Evolutionary conservation across 1,140 invertebrate species (phyloP), one percentile per base, ranked within the genome.

Genomic region (Hermatobates lingyangjiaoensis): DNA sequence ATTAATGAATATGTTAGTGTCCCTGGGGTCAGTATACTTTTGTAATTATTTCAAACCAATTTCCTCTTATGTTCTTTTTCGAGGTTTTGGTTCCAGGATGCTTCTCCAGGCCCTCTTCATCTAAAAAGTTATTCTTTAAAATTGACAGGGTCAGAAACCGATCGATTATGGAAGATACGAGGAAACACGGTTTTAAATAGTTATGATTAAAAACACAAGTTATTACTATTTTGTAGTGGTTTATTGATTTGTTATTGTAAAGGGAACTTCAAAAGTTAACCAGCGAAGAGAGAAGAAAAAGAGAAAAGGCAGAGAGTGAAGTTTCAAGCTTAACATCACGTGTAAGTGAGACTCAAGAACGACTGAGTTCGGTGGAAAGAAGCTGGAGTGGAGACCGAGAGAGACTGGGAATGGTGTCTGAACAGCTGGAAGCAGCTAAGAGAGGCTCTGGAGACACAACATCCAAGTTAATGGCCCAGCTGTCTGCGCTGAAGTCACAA

Each of bases 401-500:
- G 4, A 76, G 83, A 54, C 58, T 87, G 1, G 76, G 80, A 61
- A 71, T 74, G 12, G 69, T 76, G 0, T 74, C 74, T 61, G 68
- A 75, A 14, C 74, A 77, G 58, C 58, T 85, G 20, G 76, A 77
- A 51, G 65, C 70, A 54, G 68, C 69, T 3, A 74, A 79, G 57
- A 73, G 70, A 58, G 71, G 77, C 62, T 75, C 78, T 1, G 73
- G 77, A 1, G 71, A 75, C 12, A 60, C 79, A 53, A 57, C 86
- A 7, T 60, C 77, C 21, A 72, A 80, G 21, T 65, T 87, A 20
- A 80, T 84, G 60, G 68, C 77, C 23, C 80, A 87, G 65, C 75
- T 87, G 66, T 68, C 74, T 30, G 60, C 75, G 27, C 61, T 87
- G 30, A 83, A 83, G 62, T 78, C 80, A 42, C 77, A 80, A 45